phyloP scores from a whole-genome alignment of 2,888 invertebrate genomes.

The Cheiracanthium punctorium region DNA sequence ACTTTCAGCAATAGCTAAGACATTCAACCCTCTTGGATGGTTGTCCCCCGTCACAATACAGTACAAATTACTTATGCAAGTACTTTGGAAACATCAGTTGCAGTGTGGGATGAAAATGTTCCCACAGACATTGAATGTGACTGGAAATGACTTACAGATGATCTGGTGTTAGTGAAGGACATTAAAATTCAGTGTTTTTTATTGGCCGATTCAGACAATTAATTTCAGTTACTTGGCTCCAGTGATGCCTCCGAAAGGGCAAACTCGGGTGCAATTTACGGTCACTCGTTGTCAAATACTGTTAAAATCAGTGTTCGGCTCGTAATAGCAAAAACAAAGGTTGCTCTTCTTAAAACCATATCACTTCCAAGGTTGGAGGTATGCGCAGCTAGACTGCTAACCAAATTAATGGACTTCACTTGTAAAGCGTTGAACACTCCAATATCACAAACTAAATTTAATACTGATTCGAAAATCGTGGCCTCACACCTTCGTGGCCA shows the following conservation, averaged over 20 bases:
- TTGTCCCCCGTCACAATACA: conserved; percentile 51
- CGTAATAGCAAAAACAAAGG: conserved; percentile 46
- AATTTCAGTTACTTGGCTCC: conserved; percentile 65
- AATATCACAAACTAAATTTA: too few species aligned
- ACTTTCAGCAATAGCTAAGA: background rate
- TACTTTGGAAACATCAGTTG: conserved; percentile 71
- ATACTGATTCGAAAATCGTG: conserved; percentile 69
- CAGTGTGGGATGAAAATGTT: conserved; percentile 72
- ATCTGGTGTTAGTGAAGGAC: background rate
- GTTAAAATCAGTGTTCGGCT: conserved; percentile 15
- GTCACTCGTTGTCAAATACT: conserved; percentile 40
- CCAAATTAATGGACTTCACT: too few species aligned
- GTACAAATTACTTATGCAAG: conserved; percentile 72
- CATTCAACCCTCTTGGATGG: conserved; percentile 71
- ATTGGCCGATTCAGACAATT: background rate
- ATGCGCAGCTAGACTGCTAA: conserved; percentile 21
- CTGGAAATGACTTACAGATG: background rate
- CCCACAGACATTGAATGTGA: conserved; percentile 29
- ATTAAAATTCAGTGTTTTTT: conserved; percentile 21
- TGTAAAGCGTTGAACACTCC: conserved; percentile 1
- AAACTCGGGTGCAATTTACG: conserved; percentile 70
- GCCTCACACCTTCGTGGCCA: conserved; percentile 72
- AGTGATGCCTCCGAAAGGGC: conserved; percentile 72
- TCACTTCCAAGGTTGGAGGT: conserved; percentile 65
- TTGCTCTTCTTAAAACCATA: conserved; percentile 71